Percentiles rank a stretch among this genome's conserved stretches.
phyloP scores from a whole-genome alignment of 2,113 vertebrate species.

The Triplophysa dalaica region DNA sequence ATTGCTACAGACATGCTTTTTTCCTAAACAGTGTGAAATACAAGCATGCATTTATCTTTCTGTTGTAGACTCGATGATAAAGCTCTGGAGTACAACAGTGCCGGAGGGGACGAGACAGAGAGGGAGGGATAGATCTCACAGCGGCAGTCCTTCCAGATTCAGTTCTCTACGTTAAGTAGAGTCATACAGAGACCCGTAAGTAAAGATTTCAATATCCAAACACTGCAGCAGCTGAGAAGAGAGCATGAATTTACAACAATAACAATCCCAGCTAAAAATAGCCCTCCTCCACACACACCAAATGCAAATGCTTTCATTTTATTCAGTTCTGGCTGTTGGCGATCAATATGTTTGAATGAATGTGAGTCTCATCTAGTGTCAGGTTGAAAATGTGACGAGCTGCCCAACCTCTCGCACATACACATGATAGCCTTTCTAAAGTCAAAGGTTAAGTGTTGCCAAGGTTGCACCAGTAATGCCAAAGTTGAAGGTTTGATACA shows the following conservation, averaged over 20 bases:
- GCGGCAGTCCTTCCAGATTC: neutral
- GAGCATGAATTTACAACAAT: conserved; percentile 49
- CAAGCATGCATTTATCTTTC: neutral
- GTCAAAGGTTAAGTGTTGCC: too few species aligned
- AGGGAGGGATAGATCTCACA: neutral
- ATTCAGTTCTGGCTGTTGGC: conserved; percentile 24
- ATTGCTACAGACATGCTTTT: too few species aligned
- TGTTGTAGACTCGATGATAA: neutral
- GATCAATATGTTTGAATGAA: conserved; percentile 23
- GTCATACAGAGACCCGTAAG: conserved; percentile 10
- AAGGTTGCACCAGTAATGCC: too few species aligned
- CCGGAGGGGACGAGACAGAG: neutral
- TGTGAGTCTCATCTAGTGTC: too few species aligned
- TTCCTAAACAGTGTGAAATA: too few species aligned
- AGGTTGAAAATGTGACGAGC: too few species aligned
- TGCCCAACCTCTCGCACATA: too few species aligned
- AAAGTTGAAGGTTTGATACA: too few species aligned
- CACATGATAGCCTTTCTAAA: too few species aligned
- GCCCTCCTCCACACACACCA: conserved; percentile 18
- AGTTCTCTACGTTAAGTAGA: conserved; percentile 4
- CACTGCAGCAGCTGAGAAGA: conserved; percentile 31
- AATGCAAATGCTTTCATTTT: too few species aligned
- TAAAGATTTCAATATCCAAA: conserved; percentile 35
- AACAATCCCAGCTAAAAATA: conserved; percentile 47
- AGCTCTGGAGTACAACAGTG: neutral